Percentiles rank a stretch among this genome's conserved stretches.
These are phyloP conservation scores for Alces alces DNA, from an alignment of 2,113 vertebrate genomes.

Conservation along the genomic window DNA sequence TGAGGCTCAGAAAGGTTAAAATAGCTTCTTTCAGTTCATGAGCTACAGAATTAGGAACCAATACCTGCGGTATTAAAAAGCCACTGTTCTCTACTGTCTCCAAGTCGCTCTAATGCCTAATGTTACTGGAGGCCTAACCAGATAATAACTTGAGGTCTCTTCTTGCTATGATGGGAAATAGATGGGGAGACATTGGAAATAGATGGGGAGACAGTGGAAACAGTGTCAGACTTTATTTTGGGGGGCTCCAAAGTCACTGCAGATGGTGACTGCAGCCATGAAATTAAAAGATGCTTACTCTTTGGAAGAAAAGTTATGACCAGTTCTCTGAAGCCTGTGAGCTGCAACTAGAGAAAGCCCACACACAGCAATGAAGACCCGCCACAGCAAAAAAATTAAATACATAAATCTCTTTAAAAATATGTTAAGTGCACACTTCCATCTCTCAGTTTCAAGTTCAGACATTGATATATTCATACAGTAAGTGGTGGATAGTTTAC, in stretches of 20 bases:
- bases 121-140: not conserved
- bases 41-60: not conserved
- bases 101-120: not conserved
- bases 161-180: not conserved
- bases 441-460: slow-evolving; percentile 31
- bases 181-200: too few relatives aligned
- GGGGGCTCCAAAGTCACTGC: too few relatives aligned
- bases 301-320: too few relatives aligned
- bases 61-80: not conserved
- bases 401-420: not conserved
- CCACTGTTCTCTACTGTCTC: not conserved
- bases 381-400: not conserved
- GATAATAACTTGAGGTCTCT: not conserved
- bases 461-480: slow-evolving; percentile 37
- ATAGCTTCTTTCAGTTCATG: not conserved
- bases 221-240: too few relatives aligned
- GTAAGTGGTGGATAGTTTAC: slow-evolving; percentile 39
- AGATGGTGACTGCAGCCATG: too few relatives aligned
- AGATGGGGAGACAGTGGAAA: too few relatives aligned
- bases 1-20: not conserved
- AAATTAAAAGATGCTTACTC: too few relatives aligned
- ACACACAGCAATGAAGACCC: not conserved
- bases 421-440: not conserved
- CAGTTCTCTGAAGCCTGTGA: not conserved
- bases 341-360: not conserved